These are phyloP conservation scores for Trogon surrucura DNA, from an alignment of 2,113 vertebrate genomes.

Conservation along the genomic window DNA sequence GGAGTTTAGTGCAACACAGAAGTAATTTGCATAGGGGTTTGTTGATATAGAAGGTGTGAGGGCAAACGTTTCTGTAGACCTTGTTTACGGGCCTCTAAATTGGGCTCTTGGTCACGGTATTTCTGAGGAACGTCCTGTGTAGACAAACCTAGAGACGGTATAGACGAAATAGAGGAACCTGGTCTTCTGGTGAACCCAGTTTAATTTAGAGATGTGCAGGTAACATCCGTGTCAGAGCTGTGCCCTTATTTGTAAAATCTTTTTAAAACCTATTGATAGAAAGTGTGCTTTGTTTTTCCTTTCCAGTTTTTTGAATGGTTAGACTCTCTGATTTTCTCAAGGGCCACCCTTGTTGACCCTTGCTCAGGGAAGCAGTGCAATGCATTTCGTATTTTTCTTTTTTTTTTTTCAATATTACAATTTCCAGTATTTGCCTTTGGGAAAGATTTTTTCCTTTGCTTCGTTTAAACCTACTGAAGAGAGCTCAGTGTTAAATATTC, in stretches of 20 bases:
- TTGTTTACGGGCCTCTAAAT: accelerated
- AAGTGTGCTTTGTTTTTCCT: background rate
- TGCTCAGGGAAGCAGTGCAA: background rate
- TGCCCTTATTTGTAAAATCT: background rate
- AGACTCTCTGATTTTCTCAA: background rate
- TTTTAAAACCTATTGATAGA: background rate
- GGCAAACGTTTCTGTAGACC: accelerated
- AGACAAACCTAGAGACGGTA: background rate
- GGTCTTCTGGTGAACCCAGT: background rate
- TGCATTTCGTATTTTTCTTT: background rate
- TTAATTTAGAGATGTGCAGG: background rate
- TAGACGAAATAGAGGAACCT: background rate
- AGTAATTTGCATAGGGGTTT: background rate
- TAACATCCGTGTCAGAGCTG: accelerated
- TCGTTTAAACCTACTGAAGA: background rate
- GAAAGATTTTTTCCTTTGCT: background rate
- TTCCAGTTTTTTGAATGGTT: background rate
- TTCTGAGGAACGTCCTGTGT: background rate
- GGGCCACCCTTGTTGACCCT: background rate
- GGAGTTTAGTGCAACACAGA: accelerated
- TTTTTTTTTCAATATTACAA: background rate
- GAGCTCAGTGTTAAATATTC: background rate
- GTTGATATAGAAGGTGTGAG: background rate
- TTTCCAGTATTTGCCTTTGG: background rate
- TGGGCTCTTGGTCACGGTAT: background rate